Evolutionary conservation across 1,140 invertebrate species (phyloP), one percentile per base, ranked within the genome.

Genomic region (Sipha flava): DNA sequence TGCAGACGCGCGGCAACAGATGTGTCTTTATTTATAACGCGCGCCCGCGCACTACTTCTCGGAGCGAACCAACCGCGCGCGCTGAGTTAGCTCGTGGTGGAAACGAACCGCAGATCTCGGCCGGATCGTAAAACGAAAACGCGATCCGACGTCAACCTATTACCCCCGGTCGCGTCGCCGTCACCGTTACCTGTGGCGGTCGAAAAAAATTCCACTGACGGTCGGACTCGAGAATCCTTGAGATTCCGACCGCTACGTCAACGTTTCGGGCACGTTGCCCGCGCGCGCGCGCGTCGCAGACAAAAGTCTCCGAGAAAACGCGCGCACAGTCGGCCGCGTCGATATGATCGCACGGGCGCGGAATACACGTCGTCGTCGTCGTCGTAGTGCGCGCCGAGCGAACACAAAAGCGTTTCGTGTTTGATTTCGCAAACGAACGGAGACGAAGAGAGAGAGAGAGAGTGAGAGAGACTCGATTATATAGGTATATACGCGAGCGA

Each of bases 241-340:
- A 75, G 47, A 75, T 75, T 75, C 72, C 72, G 49, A 54, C 34
- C 18, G 26, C 16, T 29, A 16, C 6, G 31, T 9, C 49, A 52
- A 37, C 49, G 72, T 75, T 75, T 57, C 49, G 72, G 72, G 72
- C 72, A 57, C 34, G 26, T 54, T 75, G 72, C 72, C 72, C 49
- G 72, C 31, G 34, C 64, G 23, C n/a, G 64, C 64, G 14, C 29
- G 10, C 21, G 16, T 6, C n/a, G 21, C 14, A 18, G 64, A 68
- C 64, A 18, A 68, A 43, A 45, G 37, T 26, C 64, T 43, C 21
- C 2, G 21, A 45, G 64, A 68, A 68, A 45, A 68, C 59, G 40
- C 62, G 12, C 9, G 5, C 59, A 34, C 31, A 37, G 18, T 64
- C 37, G 31, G 59, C 59, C 21, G 59, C 29, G 29, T 62, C 34